Conservation (phyloP, 2,113 vertebrate genomes). For the Ictalurus punctatus region DNA sequence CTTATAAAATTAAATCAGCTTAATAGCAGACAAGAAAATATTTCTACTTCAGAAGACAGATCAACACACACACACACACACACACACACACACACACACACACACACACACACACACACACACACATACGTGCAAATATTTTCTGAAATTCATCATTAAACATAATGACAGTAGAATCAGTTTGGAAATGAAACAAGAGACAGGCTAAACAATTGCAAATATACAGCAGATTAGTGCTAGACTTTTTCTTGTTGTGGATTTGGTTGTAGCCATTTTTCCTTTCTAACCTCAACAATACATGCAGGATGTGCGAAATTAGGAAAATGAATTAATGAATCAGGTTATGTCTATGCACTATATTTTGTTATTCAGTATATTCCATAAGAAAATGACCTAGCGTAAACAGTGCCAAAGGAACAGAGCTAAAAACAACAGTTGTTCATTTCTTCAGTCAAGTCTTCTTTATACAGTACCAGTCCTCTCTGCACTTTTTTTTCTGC, state of each 20-base stretch:
- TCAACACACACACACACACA: neutral
- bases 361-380: neutral
- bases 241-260: neutral
- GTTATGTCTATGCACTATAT: neutral
- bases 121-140: neutral
- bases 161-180: neutral
- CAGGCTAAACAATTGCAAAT: neutral
- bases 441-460: neutral
- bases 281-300: neutral
- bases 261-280: neutral
- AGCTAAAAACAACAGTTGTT: too few relatives aligned
- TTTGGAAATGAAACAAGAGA: neutral
- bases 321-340: neutral
- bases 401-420: neutral
- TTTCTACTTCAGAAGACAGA: neutral
- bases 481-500: neutral
- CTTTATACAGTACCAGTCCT: neutral
- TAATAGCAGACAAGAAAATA: neutral
- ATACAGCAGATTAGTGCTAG: neutral
- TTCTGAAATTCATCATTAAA: conserved; percentile 2
- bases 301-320: neutral
- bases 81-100: neutral
- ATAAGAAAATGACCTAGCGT: neutral
- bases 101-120: neutral
- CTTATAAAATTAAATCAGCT: conserved; percentile 18